A percentile compares a stretch with the other conserved stretches of the same genome.
Evolutionary conservation across 2,888 invertebrate genomes (phyloP).

Genomic region (Chrysomela aeneicollis): DNA sequence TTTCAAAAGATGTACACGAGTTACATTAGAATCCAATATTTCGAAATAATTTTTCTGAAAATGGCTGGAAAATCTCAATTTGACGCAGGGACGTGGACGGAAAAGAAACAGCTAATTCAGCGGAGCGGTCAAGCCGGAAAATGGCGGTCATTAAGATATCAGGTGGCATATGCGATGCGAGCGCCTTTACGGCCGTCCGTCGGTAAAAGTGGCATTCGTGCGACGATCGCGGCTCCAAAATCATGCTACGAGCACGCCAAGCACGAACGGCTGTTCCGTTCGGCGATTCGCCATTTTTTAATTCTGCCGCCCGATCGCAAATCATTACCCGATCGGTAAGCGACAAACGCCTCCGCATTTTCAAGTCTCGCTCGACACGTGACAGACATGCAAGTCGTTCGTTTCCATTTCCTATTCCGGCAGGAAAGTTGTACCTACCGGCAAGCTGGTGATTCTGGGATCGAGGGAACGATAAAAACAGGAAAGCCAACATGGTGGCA

Average conservation of each 20-base stretch:
- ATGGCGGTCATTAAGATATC: background rate
- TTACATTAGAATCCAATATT: too few relatives aligned
- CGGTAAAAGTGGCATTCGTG: constrained; percentile 56
- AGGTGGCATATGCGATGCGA: constrained; percentile 35
- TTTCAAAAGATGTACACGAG: too few relatives aligned
- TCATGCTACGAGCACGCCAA: constrained; percentile 53
- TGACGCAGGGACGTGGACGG: too few relatives aligned
- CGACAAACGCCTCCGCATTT: background rate
- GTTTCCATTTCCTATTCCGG: background rate
- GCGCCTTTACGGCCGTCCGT: constrained; percentile 33
- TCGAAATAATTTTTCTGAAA: too few relatives aligned
- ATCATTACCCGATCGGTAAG: background rate
- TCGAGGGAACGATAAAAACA: too few relatives aligned
- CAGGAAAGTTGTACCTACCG: too few relatives aligned
- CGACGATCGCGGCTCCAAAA: constrained; percentile 57
- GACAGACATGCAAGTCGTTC: background rate
- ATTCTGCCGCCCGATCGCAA: background rate
- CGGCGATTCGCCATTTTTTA: background rate
- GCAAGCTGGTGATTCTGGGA: too few relatives aligned
- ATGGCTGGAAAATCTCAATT: too few relatives aligned
- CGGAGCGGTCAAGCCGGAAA: background rate
- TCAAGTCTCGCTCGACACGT: background rate
- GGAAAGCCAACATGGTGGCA: too few relatives aligned
- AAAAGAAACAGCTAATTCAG: background rate
- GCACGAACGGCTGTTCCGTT: constrained; percentile 36